Conservation (phyloP, 1,140 invertebrate species). For the Phenacoccus solenopsis region DNA sequence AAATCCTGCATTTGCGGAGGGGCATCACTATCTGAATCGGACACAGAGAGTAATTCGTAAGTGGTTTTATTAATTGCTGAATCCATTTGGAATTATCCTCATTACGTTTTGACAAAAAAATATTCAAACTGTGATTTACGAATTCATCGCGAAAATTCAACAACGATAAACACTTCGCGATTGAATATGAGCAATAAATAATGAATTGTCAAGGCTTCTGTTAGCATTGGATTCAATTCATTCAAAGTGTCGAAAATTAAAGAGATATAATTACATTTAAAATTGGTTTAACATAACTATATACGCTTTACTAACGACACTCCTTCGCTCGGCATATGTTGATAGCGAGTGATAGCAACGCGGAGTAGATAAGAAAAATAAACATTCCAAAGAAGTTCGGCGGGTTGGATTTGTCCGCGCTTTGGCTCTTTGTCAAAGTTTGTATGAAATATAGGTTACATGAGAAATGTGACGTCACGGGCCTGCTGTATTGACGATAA, state of each 20-base stretch:
- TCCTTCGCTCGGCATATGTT: neutral
- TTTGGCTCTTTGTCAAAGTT: neutral
- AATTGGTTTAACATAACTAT: too few relatives aligned
- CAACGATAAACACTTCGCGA: neutral
- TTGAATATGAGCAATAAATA: too few relatives aligned
- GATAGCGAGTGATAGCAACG: neutral
- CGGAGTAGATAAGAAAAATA: neutral
- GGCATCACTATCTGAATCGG: neutral
- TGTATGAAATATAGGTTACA: neutral
- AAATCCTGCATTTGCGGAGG: neutral
- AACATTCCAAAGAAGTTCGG: too few relatives aligned
- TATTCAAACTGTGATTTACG: neutral
- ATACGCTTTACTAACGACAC: neutral
- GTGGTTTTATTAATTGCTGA: neutral
- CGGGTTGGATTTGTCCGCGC: neutral
- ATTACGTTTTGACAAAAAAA: neutral
- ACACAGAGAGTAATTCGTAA: slow-evolving; percentile 5
- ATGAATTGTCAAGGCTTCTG: too few relatives aligned
- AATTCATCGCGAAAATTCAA: neutral
- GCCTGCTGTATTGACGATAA: too few relatives aligned
- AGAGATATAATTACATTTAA: too few relatives aligned
- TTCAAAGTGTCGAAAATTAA: too few relatives aligned
- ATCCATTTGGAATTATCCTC: neutral
- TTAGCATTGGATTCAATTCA: too few relatives aligned
- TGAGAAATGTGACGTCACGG: neutral